phyloP scores from a whole-genome alignment of 2,113 vertebrate genomes.

The Vireo altiloquus region DNA sequence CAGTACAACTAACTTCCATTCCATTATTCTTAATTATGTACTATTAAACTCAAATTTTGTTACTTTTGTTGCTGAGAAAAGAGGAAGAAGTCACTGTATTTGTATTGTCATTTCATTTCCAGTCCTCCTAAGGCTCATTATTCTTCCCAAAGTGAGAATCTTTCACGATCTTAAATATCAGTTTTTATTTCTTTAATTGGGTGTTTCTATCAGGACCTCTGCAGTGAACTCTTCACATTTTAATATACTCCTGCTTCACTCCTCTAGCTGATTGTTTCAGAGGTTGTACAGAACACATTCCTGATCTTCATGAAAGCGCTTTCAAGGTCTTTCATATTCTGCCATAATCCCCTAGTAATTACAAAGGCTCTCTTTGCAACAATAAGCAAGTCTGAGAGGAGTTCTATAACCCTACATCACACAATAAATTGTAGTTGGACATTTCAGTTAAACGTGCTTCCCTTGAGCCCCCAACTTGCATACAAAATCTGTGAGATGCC shows the following conservation, averaged over 20 bases:
- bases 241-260: conserved; percentile 66
- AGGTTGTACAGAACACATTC: conserved; percentile 53
- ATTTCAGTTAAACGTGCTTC: conserved; percentile 53
- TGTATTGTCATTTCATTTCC: conserved; percentile 48
- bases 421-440: conserved; percentile 47
- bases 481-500: conserved; percentile 31
- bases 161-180: conserved; percentile 39
- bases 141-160: neutral
- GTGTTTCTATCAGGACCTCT: conserved; percentile 53
- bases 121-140: conserved; percentile 48
- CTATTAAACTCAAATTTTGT: conserved; percentile 68
- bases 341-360: conserved; percentile 71
- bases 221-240: conserved; percentile 68
- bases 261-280: conserved; percentile 43
- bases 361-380: conserved; percentile 63
- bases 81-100: conserved; percentile 12
- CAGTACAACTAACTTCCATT: conserved; percentile 48
- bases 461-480: conserved; percentile 30
- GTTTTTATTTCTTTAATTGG: conserved; percentile 77
- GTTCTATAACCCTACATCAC: conserved; percentile 1
- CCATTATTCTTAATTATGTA: conserved; percentile 75
- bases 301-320: conserved; percentile 64
- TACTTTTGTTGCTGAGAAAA: conserved; percentile 23
- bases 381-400: conserved; percentile 61
- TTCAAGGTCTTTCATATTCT: conserved; percentile 51